A percentile compares a stretch with the other conserved stretches of the same genome.
Evolutionary conservation across 2,113 vertebrate species (phyloP).

Genomic region (Cyrtonyx montezumae): DNA sequence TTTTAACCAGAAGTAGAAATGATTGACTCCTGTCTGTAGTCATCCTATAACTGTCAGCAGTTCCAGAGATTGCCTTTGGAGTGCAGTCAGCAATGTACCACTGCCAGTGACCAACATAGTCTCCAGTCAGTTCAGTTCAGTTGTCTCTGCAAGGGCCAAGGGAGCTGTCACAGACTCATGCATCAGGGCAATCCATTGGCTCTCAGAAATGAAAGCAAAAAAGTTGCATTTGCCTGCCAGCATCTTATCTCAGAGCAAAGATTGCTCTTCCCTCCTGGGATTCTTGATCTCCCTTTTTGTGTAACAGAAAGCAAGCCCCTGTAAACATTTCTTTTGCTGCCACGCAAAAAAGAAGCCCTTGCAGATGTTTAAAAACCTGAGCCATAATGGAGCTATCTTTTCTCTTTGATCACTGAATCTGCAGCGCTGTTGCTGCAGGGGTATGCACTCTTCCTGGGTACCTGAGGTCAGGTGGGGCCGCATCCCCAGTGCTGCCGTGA

Average conservation of each 20-base stretch:
- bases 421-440: background rate
- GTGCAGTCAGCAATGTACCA: background rate
- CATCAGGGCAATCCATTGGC: background rate
- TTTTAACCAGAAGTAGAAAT: background rate
- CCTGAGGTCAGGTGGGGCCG: background rate
- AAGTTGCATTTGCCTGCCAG: background rate
- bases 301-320: constrained; percentile 6
- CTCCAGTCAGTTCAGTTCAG: background rate
- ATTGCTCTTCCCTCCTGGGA: constrained; percentile 1
- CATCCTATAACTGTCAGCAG: background rate
- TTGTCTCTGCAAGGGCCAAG: background rate
- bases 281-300: background rate
- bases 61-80: background rate
- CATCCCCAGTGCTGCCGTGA: background rate
- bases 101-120: background rate
- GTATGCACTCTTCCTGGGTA: rapidly evolving
- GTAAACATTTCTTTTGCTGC: background rate
- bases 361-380: background rate
- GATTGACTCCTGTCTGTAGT: background rate
- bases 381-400: background rate
- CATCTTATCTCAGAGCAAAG: constrained; percentile 26
- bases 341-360: background rate
- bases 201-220: constrained; percentile 25
- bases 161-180: background rate
- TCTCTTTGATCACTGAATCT: background rate